Conservation (phyloP, 1,140 invertebrate species). For the Cherax quadricarinatus region DNA sequence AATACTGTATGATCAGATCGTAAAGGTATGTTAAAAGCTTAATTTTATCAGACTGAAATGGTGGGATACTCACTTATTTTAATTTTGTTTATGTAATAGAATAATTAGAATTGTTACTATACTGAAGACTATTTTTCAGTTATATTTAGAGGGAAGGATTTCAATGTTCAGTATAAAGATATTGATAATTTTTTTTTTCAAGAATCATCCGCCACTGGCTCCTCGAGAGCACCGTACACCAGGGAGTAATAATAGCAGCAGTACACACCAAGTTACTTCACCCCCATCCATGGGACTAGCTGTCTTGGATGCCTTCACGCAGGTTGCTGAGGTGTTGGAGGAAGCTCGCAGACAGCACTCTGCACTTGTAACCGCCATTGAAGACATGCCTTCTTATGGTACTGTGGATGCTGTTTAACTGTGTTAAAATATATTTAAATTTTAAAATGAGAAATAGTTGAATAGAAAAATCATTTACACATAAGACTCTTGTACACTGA, state of each 20-base stretch:
- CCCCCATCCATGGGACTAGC: slow-evolving; percentile 75
- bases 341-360: slow-evolving; percentile 79
- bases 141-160: no score
- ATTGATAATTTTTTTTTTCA: slow-evolving; percentile 48
- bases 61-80: no score
- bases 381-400: slow-evolving; percentile 77
- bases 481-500: no score
- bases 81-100: no score
- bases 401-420: neutral
- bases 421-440: no score
- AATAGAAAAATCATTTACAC: no score
- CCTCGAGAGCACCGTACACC: slow-evolving; percentile 78
- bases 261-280: slow-evolving; percentile 12
- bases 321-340: slow-evolving; percentile 80
- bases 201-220: slow-evolving; percentile 80
- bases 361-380: slow-evolving; percentile 79
- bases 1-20: no score
- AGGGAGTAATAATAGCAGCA: slow-evolving; percentile 71
- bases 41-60: no score
- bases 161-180: no score
- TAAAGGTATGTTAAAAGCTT: no score
- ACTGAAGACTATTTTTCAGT: no score
- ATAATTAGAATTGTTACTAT: no score
- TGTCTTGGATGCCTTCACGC: slow-evolving; percentile 80
- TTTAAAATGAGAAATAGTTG: neutral